A percentile compares a stretch with the other conserved stretches of the same genome.
These are phyloP conservation scores for Antennarius striatus DNA, from an alignment of 2,113 vertebrate genomes.

Conservation along the genomic window DNA sequence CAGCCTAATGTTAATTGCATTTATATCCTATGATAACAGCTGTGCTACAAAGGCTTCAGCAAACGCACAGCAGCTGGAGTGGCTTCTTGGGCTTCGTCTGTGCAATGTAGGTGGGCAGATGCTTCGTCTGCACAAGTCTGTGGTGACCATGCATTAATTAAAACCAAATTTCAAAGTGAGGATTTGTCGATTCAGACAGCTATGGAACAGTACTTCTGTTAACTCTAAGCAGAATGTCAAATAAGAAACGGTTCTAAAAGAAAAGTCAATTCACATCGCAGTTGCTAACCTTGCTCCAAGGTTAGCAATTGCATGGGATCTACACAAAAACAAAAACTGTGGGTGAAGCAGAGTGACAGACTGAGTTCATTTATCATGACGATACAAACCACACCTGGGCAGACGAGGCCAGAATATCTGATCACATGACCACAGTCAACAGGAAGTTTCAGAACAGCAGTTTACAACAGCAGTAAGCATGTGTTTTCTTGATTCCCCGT, in stretches of 20 bases:
- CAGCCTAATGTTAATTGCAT: slow-evolving; percentile 49
- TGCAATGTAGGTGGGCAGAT: slow-evolving; percentile 58
- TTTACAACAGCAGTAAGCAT: slow-evolving; percentile 28
- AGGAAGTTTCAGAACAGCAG: slow-evolving; percentile 58
- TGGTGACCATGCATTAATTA: slow-evolving; percentile 16
- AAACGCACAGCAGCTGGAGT: slow-evolving; percentile 61
- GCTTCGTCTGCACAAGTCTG: slow-evolving; percentile 22
- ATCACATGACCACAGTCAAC: slow-evolving; percentile 69
- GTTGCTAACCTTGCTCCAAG: no score
- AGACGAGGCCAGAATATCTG: slow-evolving; percentile 51
- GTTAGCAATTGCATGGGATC: slow-evolving; percentile 38
- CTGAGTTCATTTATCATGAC: slow-evolving; percentile 41
- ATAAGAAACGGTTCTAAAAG: slow-evolving; percentile 21
- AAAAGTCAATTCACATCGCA: slow-evolving; percentile 47
- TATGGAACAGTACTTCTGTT: slow-evolving; percentile 31
- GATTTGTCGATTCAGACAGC: slow-evolving; percentile 19
- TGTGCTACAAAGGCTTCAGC: slow-evolving; percentile 43
- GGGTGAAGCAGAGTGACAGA: slow-evolving; percentile 29
- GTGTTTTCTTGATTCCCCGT: slow-evolving; percentile 24
- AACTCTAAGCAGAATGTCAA: slow-evolving; percentile 23
- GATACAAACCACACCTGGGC: slow-evolving; percentile 58
- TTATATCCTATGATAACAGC: slow-evolving; percentile 55
- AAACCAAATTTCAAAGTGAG: slow-evolving; percentile 18
- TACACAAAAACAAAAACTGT: not conserved
- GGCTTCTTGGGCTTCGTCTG: slow-evolving; percentile 33